Evolutionary conservation across 2,888 invertebrate genomes (phyloP).

Genomic region (Xiphydria camelus): DNA sequence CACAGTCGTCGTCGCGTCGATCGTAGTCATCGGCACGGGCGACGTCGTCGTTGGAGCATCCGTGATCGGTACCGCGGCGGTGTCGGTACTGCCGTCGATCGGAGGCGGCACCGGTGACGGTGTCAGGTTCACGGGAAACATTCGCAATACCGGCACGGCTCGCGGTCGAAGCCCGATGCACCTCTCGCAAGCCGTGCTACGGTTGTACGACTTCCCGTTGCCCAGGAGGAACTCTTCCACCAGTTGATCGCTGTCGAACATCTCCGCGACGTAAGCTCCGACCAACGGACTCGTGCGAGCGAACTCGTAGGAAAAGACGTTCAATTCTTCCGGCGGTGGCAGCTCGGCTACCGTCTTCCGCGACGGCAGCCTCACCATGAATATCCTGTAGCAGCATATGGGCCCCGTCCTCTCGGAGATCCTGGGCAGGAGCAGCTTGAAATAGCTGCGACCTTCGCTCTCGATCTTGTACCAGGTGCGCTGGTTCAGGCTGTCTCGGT

Average conservation of each 20-base stretch:
- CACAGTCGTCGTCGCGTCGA: slow-evolving; percentile 20
- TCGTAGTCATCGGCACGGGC: slow-evolving; percentile 7
- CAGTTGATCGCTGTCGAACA: slow-evolving; percentile 72
- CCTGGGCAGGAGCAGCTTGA: slow-evolving; percentile 75
- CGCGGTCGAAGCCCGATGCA: slow-evolving; percentile 61
- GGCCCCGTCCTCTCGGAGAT: slow-evolving; percentile 84
- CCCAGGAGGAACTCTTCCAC: slow-evolving; percentile 75
- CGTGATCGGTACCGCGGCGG: slow-evolving; percentile 7
- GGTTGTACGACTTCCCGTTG: slow-evolving; percentile 61
- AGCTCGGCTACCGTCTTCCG: slow-evolving; percentile 68
- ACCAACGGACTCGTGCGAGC: slow-evolving; percentile 70
- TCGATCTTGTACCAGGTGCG: slow-evolving; percentile 68
- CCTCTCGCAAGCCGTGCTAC: slow-evolving; percentile 56
- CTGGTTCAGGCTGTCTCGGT: slow-evolving; percentile 64
- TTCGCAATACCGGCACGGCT: slow-evolving; percentile 39
- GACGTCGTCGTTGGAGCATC: slow-evolving; percentile 16
- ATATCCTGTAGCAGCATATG: slow-evolving; percentile 84
- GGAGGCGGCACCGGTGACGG: slow-evolving; percentile 30
- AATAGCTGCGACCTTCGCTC: slow-evolving; percentile 70
- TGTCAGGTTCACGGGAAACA: slow-evolving; percentile 41
- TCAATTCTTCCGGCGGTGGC: slow-evolving; percentile 71
- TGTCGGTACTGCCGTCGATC: slow-evolving; percentile 1
- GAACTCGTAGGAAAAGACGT: slow-evolving; percentile 72
- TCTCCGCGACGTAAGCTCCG: slow-evolving; percentile 84
- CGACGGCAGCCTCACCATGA: slow-evolving; percentile 72